phyloP scores from a whole-genome alignment of 2,113 vertebrate genomes.

The Heterotis niloticus region DNA sequence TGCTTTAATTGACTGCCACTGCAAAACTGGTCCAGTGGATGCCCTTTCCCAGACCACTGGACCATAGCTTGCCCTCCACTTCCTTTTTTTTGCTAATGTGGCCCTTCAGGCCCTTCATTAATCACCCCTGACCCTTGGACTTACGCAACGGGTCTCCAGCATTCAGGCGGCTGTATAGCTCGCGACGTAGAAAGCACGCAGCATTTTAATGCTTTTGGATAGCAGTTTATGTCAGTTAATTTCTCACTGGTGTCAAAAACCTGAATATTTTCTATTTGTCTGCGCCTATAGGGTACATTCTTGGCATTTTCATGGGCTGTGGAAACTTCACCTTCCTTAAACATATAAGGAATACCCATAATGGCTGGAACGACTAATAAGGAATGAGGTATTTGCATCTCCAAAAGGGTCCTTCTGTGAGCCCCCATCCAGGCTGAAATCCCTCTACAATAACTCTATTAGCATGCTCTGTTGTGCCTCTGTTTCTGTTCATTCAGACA shows the following conservation, averaged over 20 bases:
- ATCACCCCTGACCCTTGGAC: conserved; percentile 36
- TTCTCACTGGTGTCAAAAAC: conserved; percentile 53
- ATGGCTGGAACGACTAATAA: conserved; percentile 18
- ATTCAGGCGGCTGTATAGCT: neutral
- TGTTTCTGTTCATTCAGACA: conserved; percentile 57
- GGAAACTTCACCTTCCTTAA: conserved; percentile 20
- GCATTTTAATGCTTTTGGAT: conserved; percentile 54
- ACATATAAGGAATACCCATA: neutral
- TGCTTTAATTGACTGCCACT: neutral
- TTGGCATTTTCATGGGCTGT: neutral
- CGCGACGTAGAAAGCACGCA: too few relatives aligned
- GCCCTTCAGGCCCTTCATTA: neutral
- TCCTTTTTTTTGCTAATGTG: neutral
- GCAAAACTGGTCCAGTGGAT: neutral
- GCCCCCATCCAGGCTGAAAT: conserved; percentile 41
- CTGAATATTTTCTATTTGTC: neutral
- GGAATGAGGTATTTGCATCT: conserved; percentile 28
- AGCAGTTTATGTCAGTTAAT: conserved; percentile 61
- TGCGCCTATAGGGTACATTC: neutral
- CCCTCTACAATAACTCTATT: conserved; percentile 60
- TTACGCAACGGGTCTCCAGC: conserved; percentile 32
- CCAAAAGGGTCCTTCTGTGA: conserved; percentile 25
- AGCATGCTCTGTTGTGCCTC: conserved; percentile 60
- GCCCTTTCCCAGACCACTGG: neutral
- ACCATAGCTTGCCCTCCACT: neutral